Conservation (phyloP, 2,888 invertebrate species). For the Cantharis lateralis region DNA sequence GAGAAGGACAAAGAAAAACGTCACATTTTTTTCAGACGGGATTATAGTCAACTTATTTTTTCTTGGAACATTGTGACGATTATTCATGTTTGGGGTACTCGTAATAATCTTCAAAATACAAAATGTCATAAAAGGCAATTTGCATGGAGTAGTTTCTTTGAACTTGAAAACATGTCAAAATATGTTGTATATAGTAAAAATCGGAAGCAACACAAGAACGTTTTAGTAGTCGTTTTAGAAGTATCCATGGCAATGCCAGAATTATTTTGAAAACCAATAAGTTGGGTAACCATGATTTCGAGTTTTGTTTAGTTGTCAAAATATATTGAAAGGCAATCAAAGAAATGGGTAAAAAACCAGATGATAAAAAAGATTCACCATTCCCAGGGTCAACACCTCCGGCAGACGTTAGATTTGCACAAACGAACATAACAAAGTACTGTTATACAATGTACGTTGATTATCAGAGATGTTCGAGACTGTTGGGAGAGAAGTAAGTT, state of each 20-base stretch:
- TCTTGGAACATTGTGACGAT: too few relatives aligned
- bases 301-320: neutral
- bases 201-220: neutral
- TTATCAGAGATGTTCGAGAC: constrained; percentile 39
- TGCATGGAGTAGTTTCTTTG: too few relatives aligned
- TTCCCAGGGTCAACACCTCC: constrained; percentile 67
- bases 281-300: neutral
- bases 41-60: too few relatives aligned
- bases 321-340: neutral
- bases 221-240: neutral
- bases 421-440: constrained; percentile 81
- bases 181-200: too few relatives aligned
- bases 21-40: too few relatives aligned
- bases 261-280: neutral
- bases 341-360: neutral
- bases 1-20: too few relatives aligned
- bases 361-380: neutral
- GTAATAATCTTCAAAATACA: too few relatives aligned
- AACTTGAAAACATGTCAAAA: too few relatives aligned
- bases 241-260: neutral
- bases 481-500: constrained; percentile 22
- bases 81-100: too few relatives aligned
- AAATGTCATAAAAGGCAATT: too few relatives aligned
- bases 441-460: constrained; percentile 42
- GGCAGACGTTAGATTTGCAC: constrained; percentile 93